A percentile compares a stretch with the other conserved stretches of the same genome.
These are phyloP conservation scores for Lagria hirta DNA, from an alignment of 2,888 invertebrate genomes.

Conservation along the genomic window DNA sequence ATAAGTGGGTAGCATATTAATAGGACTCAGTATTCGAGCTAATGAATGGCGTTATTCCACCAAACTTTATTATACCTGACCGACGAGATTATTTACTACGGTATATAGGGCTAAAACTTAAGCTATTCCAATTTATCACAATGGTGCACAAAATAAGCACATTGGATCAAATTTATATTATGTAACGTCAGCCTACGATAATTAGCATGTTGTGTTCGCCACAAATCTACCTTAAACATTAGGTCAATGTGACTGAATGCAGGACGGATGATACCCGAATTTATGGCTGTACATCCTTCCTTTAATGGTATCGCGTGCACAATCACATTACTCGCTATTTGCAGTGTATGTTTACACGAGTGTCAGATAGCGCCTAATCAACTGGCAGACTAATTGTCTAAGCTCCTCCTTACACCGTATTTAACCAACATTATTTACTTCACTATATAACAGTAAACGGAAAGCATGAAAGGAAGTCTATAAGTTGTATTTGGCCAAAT, in stretches of 20 bases:
- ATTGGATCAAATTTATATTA: slow-evolving; percentile 23
- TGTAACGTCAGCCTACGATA: slow-evolving; percentile 28
- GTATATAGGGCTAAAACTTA: slow-evolving; percentile 18
- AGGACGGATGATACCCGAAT: slow-evolving; percentile 29
- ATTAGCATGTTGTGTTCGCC: slow-evolving; percentile 28
- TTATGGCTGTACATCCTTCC: slow-evolving; percentile 35
- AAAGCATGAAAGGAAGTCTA: slow-evolving; percentile 15
- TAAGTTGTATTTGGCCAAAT: slow-evolving; percentile 22
- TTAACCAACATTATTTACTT: slow-evolving; percentile 10
- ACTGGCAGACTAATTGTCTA: slow-evolving; percentile 34
- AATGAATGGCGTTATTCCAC: slow-evolving; percentile 20
- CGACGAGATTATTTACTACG: slow-evolving; percentile 24
- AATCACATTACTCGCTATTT: slow-evolving; percentile 39
- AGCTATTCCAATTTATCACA: slow-evolving; percentile 25
- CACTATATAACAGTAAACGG: background rate
- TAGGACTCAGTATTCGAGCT: slow-evolving; percentile 9
- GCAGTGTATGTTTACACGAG: slow-evolving; percentile 38
- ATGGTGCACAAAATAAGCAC: slow-evolving; percentile 26
- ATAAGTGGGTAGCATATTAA: slow-evolving; percentile 19
- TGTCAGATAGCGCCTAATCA: slow-evolving; percentile 41
- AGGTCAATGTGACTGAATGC: slow-evolving; percentile 29
- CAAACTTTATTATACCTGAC: slow-evolving; percentile 25
- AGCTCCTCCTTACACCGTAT: slow-evolving; percentile 22
- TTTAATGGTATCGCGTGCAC: slow-evolving; percentile 39
- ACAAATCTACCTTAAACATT: slow-evolving; percentile 30